phyloP scores from a whole-genome alignment of 2,797 vertebrate species.

The Sebastes oblongus region DNA sequence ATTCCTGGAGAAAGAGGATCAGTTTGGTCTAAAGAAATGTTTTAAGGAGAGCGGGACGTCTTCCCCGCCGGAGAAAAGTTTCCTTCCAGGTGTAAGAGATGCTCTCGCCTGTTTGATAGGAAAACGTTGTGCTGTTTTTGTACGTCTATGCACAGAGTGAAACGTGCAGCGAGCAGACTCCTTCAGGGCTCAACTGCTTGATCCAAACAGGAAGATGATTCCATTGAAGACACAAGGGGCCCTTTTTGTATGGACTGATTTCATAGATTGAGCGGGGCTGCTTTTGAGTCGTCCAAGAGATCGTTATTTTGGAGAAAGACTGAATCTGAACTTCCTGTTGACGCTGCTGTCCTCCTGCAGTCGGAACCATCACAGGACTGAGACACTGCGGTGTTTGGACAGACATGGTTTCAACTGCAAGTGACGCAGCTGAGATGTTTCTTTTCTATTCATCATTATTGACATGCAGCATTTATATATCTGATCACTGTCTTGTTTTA shows the following conservation, averaged over 20 bases:
- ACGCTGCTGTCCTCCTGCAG: constrained; percentile 31
- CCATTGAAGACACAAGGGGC: constrained; percentile 43
- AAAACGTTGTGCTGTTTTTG: constrained; percentile 52
- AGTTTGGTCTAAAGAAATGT: constrained; percentile 21
- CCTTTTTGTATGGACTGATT: constrained; percentile 72
- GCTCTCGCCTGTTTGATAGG: constrained; percentile 38
- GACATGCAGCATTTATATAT: constrained; percentile 74
- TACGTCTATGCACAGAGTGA: constrained; percentile 67
- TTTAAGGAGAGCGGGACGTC: constrained; percentile 12
- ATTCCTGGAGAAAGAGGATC: constrained; percentile 21
- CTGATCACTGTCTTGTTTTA: constrained; percentile 69
- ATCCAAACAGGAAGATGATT: constrained; percentile 52
- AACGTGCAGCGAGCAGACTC: constrained; percentile 47
- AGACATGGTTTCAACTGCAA: constrained; percentile 42
- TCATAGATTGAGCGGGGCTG: constrained; percentile 24
- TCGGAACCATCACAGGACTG: constrained; percentile 42
- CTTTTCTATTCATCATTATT: constrained; percentile 56
- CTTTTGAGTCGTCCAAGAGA: constrained; percentile 26
- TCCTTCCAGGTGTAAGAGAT: constrained; percentile 30
- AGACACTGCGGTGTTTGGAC: constrained; percentile 5
- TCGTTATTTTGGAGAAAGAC: constrained; percentile 30
- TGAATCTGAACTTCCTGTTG: constrained; percentile 36
- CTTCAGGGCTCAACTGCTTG: constrained; percentile 41
- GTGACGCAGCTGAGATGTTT: constrained; percentile 32
- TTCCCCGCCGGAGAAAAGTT: neutral